Percentiles rank a stretch among this genome's conserved stretches.
These are phyloP conservation scores for Catocala fraxini DNA, from an alignment of 2,888 invertebrate species.

Conservation along the genomic window DNA sequence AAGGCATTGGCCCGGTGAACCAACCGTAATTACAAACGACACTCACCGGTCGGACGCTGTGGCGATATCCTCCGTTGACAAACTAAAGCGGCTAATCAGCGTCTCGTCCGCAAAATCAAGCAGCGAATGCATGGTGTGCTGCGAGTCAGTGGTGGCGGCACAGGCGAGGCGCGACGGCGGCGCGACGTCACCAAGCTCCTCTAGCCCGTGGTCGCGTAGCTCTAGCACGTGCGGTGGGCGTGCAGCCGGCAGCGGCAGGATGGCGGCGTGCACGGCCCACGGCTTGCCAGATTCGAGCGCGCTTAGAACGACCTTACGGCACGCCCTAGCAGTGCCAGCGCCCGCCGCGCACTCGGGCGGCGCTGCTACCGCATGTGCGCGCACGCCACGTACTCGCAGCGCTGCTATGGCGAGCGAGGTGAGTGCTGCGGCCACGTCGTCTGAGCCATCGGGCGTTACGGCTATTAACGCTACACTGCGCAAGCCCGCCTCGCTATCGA, in stretches of 20 bases:
- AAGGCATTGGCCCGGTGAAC: too few relatives aligned
- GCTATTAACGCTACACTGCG: constrained; percentile 19
- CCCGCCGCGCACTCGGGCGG: constrained; percentile 30
- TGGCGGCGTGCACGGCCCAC: constrained; percentile 48
- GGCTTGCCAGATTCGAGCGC: constrained; percentile 22
- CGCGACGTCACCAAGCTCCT: constrained; percentile 67
- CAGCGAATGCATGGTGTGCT: constrained; percentile 61
- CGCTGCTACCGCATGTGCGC: constrained; percentile 35
- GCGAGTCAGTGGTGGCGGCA: constrained; percentile 26
- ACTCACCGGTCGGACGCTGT: constrained; percentile 19
- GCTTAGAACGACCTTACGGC: constrained; percentile 39
- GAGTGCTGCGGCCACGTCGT: constrained; percentile 41
- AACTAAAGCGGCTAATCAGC: constrained; percentile 53
- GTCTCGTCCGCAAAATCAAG: constrained; percentile 64
- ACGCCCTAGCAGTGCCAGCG: constrained; percentile 47
- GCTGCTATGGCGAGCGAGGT: constrained; percentile 51
- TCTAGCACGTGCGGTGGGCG: constrained; percentile 54
- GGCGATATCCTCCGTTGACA: constrained; percentile 5
- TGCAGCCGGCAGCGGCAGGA: constrained; percentile 57
- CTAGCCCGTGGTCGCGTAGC: constrained; percentile 69
- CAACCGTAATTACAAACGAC: neutral
- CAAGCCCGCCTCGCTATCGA: constrained; percentile 8
- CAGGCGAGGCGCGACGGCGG: constrained; percentile 67
- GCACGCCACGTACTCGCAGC: constrained; percentile 51
- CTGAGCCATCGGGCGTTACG: constrained; percentile 31